phyloP scores from a whole-genome alignment of 2,113 vertebrate genomes.

The Tenrec ecaudatus region DNA sequence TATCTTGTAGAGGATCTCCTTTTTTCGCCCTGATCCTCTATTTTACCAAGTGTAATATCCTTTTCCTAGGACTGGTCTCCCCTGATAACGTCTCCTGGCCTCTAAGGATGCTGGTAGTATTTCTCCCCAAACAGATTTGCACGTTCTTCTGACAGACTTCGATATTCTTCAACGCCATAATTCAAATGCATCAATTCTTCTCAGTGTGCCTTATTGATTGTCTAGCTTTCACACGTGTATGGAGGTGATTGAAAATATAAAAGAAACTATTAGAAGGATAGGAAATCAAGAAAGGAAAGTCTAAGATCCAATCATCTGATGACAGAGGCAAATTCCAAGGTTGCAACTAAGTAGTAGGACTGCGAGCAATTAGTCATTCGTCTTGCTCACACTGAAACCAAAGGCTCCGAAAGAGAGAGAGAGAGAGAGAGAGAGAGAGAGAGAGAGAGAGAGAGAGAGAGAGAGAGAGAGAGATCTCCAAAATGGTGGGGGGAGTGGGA shows the following conservation, averaged over 20 bases:
- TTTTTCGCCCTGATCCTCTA: not conserved
- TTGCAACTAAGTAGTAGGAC: not conserved
- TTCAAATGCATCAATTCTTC: not conserved
- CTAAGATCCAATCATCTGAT: not conserved
- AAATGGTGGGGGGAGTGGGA: not conserved
- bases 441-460: not conserved
- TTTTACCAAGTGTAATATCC: not conserved
- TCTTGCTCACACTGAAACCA: not conserved
- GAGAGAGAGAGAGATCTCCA: not conserved
- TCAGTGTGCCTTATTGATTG: not conserved
- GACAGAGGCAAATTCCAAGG: not conserved
- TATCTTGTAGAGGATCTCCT: not conserved
- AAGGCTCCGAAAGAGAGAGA: not conserved
- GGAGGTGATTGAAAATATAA: too few relatives aligned
- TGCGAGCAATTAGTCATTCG: not conserved
- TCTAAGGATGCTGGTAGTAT: not conserved
- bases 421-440: not conserved
- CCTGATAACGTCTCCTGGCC: not conserved
- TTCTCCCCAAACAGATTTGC: not conserved
- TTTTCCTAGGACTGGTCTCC: not conserved
- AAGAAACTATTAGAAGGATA: not conserved
- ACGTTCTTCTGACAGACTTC: not conserved
- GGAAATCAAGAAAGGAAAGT: conserved; percentile 29
- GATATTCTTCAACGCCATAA: not conserved
- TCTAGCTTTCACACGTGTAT: not conserved